These are phyloP conservation scores for Augiades crinisus DNA, from an alignment of 2,888 invertebrate species.

Conservation along the genomic window DNA sequence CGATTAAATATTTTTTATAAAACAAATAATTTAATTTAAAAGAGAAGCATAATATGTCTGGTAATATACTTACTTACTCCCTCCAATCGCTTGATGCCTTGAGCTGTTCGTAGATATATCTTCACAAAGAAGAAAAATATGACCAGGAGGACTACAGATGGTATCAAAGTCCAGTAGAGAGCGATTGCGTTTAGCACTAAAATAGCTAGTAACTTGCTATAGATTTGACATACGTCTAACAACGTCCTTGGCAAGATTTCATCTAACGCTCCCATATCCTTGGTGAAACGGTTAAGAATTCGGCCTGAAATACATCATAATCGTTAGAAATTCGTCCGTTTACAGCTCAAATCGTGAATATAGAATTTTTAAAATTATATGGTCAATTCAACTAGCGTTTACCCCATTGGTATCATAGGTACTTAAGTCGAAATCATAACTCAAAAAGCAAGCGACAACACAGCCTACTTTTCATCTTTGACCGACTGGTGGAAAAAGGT, in stretches of 20 bases:
- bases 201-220: conserved; percentile 74
- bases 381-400: no score
- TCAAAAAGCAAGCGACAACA: no score
- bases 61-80: conserved; percentile 79
- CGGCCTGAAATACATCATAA: conserved; percentile 78
- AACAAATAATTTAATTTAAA: no score
- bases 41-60: no score
- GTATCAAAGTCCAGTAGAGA: conserved; percentile 81
- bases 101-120: conserved; percentile 85
- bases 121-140: conserved; percentile 82
- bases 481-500: no score
- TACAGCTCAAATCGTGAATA: no score
- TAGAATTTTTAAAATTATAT: no score
- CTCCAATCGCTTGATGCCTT: conserved; percentile 84
- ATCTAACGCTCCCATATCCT: conserved; percentile 92
- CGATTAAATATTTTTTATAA: no score
- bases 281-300: conserved; percentile 90
- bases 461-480: no score
- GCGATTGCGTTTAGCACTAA: conserved; percentile 83
- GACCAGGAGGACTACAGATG: conserved; percentile 78
- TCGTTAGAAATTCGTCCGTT: no score
- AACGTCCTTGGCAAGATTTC: conserved; percentile 87
- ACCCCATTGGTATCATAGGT: no score
- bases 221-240: conserved; percentile 84
- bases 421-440: no score